Percentiles rank a stretch among this genome's conserved stretches.
Evolutionary conservation across 2,113 vertebrate genomes (phyloP).

Genomic region (Notothenia rossii): DNA sequence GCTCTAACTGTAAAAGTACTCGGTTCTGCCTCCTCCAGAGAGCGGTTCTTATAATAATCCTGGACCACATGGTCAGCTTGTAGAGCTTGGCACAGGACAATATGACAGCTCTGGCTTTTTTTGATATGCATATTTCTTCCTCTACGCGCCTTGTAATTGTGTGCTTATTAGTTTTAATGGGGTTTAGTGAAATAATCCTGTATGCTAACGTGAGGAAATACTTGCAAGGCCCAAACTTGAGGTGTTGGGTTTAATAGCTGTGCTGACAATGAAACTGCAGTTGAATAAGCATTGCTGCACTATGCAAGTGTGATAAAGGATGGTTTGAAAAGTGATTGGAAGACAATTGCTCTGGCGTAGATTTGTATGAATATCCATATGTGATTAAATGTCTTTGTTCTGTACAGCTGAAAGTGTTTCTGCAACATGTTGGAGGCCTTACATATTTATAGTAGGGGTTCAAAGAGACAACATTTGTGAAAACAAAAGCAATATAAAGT

Average conservation of each 20-base stretch:
- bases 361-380: slow-evolving; percentile 36
- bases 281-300: slow-evolving; percentile 40
- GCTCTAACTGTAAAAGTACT: slow-evolving; percentile 40
- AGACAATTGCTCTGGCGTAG: background rate
- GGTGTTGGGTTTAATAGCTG: slow-evolving; percentile 61
- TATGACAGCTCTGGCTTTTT: slow-evolving; percentile 67
- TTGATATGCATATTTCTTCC: slow-evolving; percentile 69
- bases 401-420: background rate
- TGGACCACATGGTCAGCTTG: slow-evolving; percentile 72
- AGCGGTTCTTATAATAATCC: slow-evolving; percentile 67
- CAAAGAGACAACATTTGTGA: no score
- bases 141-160: slow-evolving; percentile 66
- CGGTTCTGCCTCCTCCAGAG: slow-evolving; percentile 46
- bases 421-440: no score
- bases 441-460: no score
- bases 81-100: slow-evolving; percentile 73
- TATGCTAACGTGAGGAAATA: slow-evolving; percentile 62
- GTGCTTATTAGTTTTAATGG: slow-evolving; percentile 79
- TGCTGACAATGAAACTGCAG: slow-evolving; percentile 32
- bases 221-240: slow-evolving; percentile 50
- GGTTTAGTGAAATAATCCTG: slow-evolving; percentile 72
- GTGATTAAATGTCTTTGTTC: background rate
- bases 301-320: slow-evolving; percentile 9
- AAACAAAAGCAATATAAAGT: no score
- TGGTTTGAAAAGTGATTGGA: slow-evolving; percentile 30